Conservation (phyloP, 2,888 invertebrate genomes). For the Stenchaetothrips biformis region DNA sequence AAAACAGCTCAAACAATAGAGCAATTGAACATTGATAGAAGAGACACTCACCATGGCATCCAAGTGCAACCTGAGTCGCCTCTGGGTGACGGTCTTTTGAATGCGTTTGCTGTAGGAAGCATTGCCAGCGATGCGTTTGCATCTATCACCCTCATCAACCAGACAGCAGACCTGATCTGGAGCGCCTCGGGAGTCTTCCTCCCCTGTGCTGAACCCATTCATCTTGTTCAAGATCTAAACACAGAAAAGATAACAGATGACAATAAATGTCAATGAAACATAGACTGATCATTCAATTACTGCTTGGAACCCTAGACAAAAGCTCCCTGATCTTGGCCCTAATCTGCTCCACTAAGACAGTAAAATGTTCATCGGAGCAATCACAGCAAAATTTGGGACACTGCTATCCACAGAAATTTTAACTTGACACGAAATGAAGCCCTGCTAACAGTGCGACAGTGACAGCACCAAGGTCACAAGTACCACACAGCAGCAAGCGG, state of each 20-base stretch:
- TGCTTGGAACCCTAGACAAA: no score
- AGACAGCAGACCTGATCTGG: slow-evolving; percentile 89
- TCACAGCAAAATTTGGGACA: no score
- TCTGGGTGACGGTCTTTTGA: slow-evolving; percentile 89
- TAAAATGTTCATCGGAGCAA: no score
- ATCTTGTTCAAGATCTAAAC: slow-evolving; percentile 45
- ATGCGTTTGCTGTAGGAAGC: slow-evolving; percentile 96
- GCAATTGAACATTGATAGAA: slow-evolving; percentile 21
- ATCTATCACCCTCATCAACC: slow-evolving; percentile 81
- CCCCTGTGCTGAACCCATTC: slow-evolving; percentile 89
- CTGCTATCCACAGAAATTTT: no score
- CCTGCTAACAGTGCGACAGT: no score
- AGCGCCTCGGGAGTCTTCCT: slow-evolving; percentile 84
- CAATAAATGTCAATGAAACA: no score
- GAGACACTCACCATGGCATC: slow-evolving; percentile 62
- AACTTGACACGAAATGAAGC: no score
- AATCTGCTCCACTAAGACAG: no score
- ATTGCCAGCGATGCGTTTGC: slow-evolving; percentile 83
- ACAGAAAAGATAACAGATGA: not conserved
- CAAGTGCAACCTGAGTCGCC: slow-evolving; percentile 80
- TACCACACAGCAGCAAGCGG: no score
- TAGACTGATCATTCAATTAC: no score
- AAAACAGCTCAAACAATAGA: slow-evolving; percentile 28
- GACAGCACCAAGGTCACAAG: no score
- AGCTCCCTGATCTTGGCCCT: no score